phyloP scores from a whole-genome alignment of 2,888 invertebrate species.

The Phytoseiulus persimilis region DNA sequence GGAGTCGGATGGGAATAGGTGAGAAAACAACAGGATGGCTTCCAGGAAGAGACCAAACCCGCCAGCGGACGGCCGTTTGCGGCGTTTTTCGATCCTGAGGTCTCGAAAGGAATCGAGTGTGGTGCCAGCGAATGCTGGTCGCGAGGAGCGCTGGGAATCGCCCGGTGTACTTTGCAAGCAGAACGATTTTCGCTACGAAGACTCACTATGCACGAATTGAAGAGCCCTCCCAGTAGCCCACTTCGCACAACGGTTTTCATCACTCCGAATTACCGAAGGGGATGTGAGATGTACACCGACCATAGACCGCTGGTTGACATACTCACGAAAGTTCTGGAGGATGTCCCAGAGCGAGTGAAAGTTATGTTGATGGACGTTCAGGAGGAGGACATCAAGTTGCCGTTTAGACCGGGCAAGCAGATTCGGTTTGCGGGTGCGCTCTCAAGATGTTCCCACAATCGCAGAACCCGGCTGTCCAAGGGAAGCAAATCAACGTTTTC shows the following conservation, averaged over 20 bases:
- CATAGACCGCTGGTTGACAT: neutral
- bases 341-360: neutral
- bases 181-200: neutral
- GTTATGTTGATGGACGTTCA: neutral
- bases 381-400: neutral
- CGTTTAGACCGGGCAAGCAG: neutral
- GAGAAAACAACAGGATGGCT: neutral
- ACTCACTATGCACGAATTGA: neutral
- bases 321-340: neutral
- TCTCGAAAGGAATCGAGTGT: neutral
- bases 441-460: neutral
- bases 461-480: neutral
- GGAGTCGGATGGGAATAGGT: neutral
- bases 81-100: neutral
- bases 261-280: neutral
- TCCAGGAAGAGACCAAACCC: neutral
- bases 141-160: neutral
- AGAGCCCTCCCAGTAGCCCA: neutral
- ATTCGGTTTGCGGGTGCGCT: neutral
- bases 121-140: neutral
- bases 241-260: neutral
- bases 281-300: neutral
- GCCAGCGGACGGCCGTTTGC: neutral
- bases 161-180: conserved; percentile 12
- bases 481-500: neutral